These are phyloP conservation scores for Etheostoma nigrum DNA, from an alignment of 2,797 vertebrate genomes.

Conservation along the genomic window DNA sequence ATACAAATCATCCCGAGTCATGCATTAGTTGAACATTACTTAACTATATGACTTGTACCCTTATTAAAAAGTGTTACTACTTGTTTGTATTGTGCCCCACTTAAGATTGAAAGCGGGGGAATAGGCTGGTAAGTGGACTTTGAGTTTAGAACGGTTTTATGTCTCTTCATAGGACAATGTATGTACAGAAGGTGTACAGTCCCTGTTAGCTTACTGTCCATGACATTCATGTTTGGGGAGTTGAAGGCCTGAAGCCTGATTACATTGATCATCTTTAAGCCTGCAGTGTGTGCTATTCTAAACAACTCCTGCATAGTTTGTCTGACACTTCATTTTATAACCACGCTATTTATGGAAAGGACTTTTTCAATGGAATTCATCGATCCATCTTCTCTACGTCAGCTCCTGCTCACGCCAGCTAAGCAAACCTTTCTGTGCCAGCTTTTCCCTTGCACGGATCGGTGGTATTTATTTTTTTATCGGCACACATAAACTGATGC, in stretches of 20 bases:
- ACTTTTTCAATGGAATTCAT: neutral
- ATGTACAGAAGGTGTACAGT: neutral
- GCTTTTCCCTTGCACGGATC: slow-evolving; percentile 12
- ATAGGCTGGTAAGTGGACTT: too few species aligned
- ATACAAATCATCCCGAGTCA: too few species aligned
- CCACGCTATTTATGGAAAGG: neutral
- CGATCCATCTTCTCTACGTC: neutral
- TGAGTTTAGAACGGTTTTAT: too few species aligned
- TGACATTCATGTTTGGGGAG: neutral
- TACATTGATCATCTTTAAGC: neutral
- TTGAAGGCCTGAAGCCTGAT: neutral
- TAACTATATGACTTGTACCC: too few species aligned
- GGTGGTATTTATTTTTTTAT: slow-evolving; percentile 6
- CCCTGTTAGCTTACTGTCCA: neutral
- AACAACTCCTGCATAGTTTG: neutral
- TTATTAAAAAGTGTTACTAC: too few species aligned
- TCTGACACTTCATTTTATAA: slow-evolving; percentile 15
- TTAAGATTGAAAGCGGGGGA: too few species aligned
- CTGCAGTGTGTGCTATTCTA: slow-evolving; percentile 1
- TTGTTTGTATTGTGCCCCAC: too few species aligned
- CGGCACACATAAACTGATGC: slow-evolving; percentile 27
- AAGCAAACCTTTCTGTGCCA: neutral
- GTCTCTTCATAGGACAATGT: neutral
- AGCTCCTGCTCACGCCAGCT: slow-evolving; percentile 14
- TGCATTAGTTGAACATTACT: too few species aligned